These are phyloP conservation scores for Pedetes capensis DNA, from an alignment of 2,113 vertebrate genomes.

Conservation along the genomic window DNA sequence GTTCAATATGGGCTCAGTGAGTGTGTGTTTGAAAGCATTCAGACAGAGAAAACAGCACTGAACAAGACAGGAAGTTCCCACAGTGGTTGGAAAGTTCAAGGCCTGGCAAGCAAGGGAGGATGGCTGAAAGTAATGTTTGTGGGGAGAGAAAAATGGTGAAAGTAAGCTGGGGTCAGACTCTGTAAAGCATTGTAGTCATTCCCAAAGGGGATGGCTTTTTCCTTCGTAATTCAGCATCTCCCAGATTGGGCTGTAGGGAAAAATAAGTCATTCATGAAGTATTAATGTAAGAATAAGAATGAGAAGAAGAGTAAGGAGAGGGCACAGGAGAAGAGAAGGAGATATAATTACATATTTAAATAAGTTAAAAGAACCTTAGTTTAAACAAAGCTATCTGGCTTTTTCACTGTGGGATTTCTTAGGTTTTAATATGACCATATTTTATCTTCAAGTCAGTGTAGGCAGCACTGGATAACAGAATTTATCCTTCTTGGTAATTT, in stretches of 20 bases:
- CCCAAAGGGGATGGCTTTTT: background rate
- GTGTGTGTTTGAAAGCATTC: background rate
- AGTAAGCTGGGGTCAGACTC: background rate
- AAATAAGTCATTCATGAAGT: background rate
- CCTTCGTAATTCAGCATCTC: background rate
- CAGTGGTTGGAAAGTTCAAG: background rate
- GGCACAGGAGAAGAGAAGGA: background rate
- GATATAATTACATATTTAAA: background rate
- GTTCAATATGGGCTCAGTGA: background rate
- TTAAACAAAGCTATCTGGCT: background rate
- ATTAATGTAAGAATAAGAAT: background rate
- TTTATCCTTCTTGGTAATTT: background rate
- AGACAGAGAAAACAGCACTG: background rate
- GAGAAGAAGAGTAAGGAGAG: background rate
- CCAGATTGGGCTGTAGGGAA: background rate
- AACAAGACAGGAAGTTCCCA: background rate
- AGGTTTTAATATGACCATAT: background rate
- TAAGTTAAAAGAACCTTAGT: background rate
- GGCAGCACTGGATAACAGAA: background rate
- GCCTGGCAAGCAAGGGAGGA: background rate
- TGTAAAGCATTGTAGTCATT: background rate
- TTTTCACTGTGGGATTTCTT: background rate
- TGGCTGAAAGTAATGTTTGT: background rate
- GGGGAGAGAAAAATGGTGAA: background rate
- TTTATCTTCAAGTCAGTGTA: background rate